Evolutionary conservation across 2,888 invertebrate species (phyloP).

Genomic region (Drosophila ustulata): DNA sequence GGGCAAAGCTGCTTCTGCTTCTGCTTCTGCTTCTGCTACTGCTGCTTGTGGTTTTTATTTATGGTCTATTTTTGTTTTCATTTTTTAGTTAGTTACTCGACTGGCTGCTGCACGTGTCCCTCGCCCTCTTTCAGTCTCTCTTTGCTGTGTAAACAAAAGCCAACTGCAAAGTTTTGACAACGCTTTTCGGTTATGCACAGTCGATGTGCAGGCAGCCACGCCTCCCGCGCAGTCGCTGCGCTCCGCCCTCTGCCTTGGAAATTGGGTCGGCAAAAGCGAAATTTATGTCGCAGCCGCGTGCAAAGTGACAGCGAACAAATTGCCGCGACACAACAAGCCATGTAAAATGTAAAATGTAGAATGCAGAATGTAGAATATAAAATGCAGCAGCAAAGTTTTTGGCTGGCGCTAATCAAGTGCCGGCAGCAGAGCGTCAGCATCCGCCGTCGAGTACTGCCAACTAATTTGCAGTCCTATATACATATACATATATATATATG

Average conservation of each 20-base stretch:
- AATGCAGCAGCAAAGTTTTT: constrained; percentile 44
- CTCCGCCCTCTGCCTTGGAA: constrained; percentile 27
- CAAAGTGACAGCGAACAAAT: constrained; percentile 78
- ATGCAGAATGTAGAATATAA: constrained; percentile 23
- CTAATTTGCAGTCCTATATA: constrained; percentile 19
- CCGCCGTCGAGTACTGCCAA: constrained; percentile 6
- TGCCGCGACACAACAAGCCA: constrained; percentile 68
- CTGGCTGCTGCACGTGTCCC: constrained; percentile 35
- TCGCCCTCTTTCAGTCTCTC: constrained; percentile 15
- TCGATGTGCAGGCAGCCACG: constrained; percentile 31
- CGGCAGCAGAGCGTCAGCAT: constrained; percentile 25
- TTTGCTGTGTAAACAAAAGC: constrained; percentile 70
- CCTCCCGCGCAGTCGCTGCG: constrained; percentile 3
- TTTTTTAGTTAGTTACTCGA: constrained; percentile 73
- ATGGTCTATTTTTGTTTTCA: constrained; percentile 73
- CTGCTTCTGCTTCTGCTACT: constrained; percentile 30
- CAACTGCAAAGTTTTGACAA: constrained; percentile 78
- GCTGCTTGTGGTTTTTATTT: constrained; percentile 73
- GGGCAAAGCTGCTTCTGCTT: constrained; percentile 21
- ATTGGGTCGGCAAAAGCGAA: constrained; percentile 77
- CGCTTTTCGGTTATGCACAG: constrained; percentile 70
- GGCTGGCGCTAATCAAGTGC: constrained; percentile 56
- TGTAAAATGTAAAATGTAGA: constrained; percentile 44
- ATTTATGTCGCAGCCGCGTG: constrained; percentile 78
- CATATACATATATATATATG: constrained; percentile 5